phyloP scores from a whole-genome alignment of 2,797 vertebrate genomes.

The Pyrocephalus nanus region DNA sequence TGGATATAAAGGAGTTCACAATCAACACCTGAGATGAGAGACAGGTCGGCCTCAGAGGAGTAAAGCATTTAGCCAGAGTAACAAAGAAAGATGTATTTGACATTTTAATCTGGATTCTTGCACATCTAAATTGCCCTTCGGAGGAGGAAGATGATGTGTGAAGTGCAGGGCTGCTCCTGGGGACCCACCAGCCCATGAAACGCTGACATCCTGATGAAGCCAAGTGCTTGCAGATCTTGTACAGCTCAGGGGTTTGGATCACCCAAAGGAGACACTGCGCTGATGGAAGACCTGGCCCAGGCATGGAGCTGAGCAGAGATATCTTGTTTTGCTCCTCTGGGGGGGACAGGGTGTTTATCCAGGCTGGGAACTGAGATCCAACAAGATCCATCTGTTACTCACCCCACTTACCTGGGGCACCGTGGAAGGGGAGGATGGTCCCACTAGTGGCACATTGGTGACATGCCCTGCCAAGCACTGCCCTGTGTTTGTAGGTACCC shows the following conservation, averaged over 20 bases:
- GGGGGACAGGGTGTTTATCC: neutral
- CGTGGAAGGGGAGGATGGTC: neutral
- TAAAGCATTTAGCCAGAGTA: neutral
- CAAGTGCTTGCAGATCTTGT: accelerated
- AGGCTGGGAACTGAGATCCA: neutral
- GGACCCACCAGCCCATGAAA: neutral
- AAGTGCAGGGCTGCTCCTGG: neutral
- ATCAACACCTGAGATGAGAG: accelerated
- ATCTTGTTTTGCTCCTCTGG: neutral
- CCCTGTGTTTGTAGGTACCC: neutral
- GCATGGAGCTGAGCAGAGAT: neutral
- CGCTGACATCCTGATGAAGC: accelerated
- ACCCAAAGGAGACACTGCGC: accelerated
- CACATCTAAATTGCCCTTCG: neutral
- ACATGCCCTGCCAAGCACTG: neutral
- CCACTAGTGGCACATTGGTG: accelerated
- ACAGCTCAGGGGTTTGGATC: neutral
- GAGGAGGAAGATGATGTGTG: neutral
- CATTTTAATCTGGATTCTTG: neutral
- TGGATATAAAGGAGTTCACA: neutral
- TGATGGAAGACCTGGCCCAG: neutral
- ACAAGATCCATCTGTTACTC: accelerated
- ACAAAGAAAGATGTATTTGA: neutral
- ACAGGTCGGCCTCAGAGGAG: neutral
- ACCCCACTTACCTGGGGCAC: neutral